Percentiles rank a stretch among this genome's conserved stretches.
Evolutionary conservation across 2,888 invertebrate genomes (phyloP).

Genomic region (Seladonia tumulorum): DNA sequence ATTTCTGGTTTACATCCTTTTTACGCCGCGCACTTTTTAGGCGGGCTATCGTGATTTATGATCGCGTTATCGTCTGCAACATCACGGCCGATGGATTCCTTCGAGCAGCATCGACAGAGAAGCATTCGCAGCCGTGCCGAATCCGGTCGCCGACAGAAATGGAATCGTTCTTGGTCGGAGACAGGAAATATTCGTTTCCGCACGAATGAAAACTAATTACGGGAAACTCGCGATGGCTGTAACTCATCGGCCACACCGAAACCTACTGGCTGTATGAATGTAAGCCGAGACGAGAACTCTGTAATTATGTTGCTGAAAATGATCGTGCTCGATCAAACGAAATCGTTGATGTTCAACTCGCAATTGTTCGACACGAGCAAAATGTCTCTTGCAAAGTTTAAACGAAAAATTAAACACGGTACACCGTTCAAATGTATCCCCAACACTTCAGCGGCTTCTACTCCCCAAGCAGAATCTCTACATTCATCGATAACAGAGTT

Average conservation of each 20-base stretch:
- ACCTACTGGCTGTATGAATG: background rate
- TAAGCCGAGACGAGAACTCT: background rate
- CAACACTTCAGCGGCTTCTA: too few relatives aligned
- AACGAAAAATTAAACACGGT: too few relatives aligned
- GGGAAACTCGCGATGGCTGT: background rate
- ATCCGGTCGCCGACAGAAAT: conserved; percentile 11
- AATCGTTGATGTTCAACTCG: too few relatives aligned
- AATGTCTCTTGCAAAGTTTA: too few relatives aligned
- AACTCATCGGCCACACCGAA: background rate
- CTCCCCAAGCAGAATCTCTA: too few relatives aligned
- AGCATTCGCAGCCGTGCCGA: conserved; percentile 9
- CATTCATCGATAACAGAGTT: too few relatives aligned
- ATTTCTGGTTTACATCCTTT: conserved; percentile 58
- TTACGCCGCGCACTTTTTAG: conserved; percentile 46
- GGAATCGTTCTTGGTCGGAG: conserved; percentile 15
- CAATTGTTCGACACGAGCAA: too few relatives aligned
- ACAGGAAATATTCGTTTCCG: conserved; percentile 2
- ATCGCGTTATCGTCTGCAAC: conserved; percentile 51
- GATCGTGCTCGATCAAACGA: background rate
- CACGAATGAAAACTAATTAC: conserved; percentile 12
- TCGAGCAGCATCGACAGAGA: conserved; percentile 31
- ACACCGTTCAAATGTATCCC: too few relatives aligned
- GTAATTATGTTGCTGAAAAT: background rate
- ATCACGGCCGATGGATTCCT: conserved; percentile 49
- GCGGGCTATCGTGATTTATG: conserved; percentile 51